phyloP scores from a whole-genome alignment of 92 coral and sea anemone genomes.

The Parazoanthus atlanticus region DNA sequence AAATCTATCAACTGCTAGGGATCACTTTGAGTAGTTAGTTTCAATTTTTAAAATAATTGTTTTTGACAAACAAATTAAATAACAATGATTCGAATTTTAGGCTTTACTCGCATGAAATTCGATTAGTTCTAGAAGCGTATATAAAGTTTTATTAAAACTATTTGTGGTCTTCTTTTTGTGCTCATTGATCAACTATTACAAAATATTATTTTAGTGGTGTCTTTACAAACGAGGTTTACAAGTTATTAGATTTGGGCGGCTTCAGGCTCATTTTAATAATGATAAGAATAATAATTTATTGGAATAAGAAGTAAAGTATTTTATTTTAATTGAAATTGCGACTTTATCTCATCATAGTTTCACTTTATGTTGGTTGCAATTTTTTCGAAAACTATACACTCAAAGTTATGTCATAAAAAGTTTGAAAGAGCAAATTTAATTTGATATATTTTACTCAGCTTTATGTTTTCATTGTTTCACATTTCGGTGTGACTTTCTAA shows the following conservation, averaged over 20 bases:
- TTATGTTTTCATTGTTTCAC: neutral
- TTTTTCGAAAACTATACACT: neutral
- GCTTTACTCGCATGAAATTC: neutral
- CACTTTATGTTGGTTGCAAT: neutral
- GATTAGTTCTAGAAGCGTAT: neutral
- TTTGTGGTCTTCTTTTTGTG: neutral
- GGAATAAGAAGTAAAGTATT: neutral
- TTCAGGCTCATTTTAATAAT: neutral
- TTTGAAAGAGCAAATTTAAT: neutral
- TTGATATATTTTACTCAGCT: constrained; percentile 3
- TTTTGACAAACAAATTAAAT: constrained; percentile 4
- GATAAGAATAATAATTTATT: neutral
- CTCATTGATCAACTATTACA: neutral
- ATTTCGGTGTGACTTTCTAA: constrained; percentile 18
- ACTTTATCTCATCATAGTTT: neutral
- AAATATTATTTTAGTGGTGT: neutral
- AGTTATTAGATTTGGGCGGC: neutral
- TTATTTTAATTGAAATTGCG: neutral
- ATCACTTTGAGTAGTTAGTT: neutral
- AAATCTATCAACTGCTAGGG: neutral
- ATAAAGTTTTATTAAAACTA: too few species aligned
- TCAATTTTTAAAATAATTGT: neutral
- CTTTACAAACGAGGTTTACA: neutral
- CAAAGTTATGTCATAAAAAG: neutral
- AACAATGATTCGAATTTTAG: neutral